A percentile compares a stretch with the other conserved stretches of the same genome.
phyloP scores from a whole-genome alignment of 2,797 vertebrate species.

The Catamblyrhynchus diadema region DNA sequence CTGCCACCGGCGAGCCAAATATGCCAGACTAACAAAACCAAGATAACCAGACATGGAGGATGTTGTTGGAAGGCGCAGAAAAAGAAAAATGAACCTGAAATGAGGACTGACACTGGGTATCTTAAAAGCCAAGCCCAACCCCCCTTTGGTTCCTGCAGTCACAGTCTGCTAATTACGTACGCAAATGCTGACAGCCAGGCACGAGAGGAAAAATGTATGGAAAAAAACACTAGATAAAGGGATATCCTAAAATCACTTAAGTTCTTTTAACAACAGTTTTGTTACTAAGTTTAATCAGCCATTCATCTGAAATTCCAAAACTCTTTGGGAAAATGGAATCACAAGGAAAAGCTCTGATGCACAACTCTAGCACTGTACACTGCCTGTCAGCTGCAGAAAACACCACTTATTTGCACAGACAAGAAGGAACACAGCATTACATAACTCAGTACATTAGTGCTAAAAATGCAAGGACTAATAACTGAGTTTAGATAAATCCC shows the following conservation, averaged over 20 bases:
- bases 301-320: neutral
- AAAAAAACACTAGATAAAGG: neutral
- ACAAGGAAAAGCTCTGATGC: neutral
- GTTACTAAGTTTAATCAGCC: neutral
- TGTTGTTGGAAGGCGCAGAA: slow-evolving; percentile 46
- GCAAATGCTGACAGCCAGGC: neutral
- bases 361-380: neutral
- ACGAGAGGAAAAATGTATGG: neutral
- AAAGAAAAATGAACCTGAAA: slow-evolving; percentile 56
- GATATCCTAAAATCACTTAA: neutral
- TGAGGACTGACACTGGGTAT: neutral
- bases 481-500: neutral
- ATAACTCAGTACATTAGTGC: neutral
- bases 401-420: neutral
- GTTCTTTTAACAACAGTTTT: neutral
- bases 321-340: neutral
- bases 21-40: slow-evolving; percentile 39
- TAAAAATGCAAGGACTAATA: neutral
- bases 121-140: neutral
- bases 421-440: neutral
- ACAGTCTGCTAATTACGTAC: neutral
- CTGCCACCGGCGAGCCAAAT: slow-evolving; percentile 3
- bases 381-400: neutral
- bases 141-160: neutral
- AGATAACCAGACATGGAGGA: slow-evolving; percentile 29